These are phyloP conservation scores for Harpegnathos saltator DNA, from an alignment of 1,140 invertebrate genomes.

Conservation along the genomic window DNA sequence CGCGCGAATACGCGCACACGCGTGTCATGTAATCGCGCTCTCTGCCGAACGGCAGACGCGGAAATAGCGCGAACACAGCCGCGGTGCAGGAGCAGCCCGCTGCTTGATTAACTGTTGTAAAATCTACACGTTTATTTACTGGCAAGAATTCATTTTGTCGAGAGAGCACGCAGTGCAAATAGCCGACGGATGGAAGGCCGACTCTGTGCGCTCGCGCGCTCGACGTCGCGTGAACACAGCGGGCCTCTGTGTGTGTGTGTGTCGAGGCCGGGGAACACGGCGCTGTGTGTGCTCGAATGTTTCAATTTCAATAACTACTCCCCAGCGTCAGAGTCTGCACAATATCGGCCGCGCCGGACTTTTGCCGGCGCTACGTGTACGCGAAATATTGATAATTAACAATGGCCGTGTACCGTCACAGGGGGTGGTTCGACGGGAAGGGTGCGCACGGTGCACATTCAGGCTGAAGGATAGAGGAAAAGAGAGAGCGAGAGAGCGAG, in stretches of 20 bases:
- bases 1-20: conserved; percentile 16
- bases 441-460: conserved; percentile 67
- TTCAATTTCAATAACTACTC: conserved; percentile 87
- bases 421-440: conserved; percentile 68
- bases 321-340: conserved; percentile 80
- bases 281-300: conserved; percentile 80
- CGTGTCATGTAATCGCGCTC: conserved; percentile 37
- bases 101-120: conserved; percentile 82
- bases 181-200: conserved; percentile 67
- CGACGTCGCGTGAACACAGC: conserved; percentile 66
- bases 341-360: conserved; percentile 78
- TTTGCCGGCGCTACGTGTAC: conserved; percentile 77
- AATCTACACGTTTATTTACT: conserved; percentile 77
- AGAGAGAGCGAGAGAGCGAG: not conserved
- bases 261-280: conserved; percentile 65
- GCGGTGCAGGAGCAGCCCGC: conserved; percentile 51
- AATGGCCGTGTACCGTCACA: conserved; percentile 80
- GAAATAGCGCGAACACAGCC: conserved; percentile 56
- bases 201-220: conserved; percentile 54
- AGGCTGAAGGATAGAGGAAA: conserved; percentile 49
- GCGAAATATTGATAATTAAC: conserved; percentile 86
- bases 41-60: conserved; percentile 36
- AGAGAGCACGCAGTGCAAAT: conserved; percentile 71
- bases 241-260: conserved; percentile 62
- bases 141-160: conserved; percentile 76